phyloP scores from a whole-genome alignment of 2,797 vertebrate genomes.

The Macrochelys suwanniensis region DNA sequence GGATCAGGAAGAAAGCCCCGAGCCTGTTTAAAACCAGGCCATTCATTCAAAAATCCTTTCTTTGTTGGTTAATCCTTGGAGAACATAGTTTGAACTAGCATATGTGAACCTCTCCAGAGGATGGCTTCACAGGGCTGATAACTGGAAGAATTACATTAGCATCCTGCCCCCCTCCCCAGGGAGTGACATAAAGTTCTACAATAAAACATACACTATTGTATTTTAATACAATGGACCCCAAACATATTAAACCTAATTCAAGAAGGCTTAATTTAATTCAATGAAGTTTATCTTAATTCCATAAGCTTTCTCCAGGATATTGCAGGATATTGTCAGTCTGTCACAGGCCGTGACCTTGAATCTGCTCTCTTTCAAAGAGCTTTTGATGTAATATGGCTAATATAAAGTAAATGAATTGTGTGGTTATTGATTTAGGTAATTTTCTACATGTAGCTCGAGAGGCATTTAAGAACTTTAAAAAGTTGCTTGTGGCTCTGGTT shows the following conservation, averaged over 20 bases:
- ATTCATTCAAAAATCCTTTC: background rate
- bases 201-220: background rate
- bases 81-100: background rate
- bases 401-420: background rate
- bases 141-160: background rate
- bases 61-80: background rate
- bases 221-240: background rate
- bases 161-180: background rate
- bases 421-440: background rate
- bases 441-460: background rate
- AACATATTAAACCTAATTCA: background rate
- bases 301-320: background rate
- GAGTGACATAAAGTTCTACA: background rate
- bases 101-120: background rate
- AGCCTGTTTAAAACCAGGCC: background rate
- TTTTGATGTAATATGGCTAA: background rate
- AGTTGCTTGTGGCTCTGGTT: background rate
- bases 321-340: background rate
- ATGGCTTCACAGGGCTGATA: background rate
- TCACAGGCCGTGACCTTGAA: background rate
- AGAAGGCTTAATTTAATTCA: background rate
- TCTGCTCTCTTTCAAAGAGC: background rate
- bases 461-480: background rate
- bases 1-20: background rate
- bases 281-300: background rate